A percentile compares a stretch with the other conserved stretches of the same genome.
Evolutionary conservation across 2,113 vertebrate species (phyloP).

Genomic region (Ptilonorhynchus violaceus): DNA sequence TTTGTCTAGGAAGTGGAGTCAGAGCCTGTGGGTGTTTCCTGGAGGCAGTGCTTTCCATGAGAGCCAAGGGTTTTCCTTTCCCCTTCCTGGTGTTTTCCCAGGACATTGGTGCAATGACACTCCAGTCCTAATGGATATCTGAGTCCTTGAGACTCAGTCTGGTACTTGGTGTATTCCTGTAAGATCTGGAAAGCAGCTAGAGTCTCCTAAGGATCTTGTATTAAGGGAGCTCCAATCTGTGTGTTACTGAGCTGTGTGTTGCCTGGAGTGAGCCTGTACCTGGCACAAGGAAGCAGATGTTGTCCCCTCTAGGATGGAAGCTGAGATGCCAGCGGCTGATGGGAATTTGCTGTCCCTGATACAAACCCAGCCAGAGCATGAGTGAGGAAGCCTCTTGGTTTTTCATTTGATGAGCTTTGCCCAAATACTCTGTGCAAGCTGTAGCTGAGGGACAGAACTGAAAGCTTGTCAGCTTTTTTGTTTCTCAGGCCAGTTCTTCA

Average conservation of each 20-base stretch:
- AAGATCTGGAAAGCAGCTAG: not conserved
- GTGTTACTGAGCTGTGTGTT: fast-evolving
- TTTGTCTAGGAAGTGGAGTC: not conserved
- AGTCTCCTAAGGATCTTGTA: not conserved
- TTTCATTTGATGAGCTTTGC: not conserved
- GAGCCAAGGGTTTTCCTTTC: not conserved
- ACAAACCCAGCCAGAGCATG: not conserved
- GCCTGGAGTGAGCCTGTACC: fast-evolving
- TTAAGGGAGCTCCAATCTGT: not conserved
- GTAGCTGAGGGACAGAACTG: not conserved
- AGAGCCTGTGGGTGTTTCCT: not conserved
- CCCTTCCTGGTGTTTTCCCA: not conserved
- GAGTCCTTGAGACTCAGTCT: not conserved
- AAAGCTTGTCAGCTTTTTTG: not conserved
- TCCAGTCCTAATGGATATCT: not conserved
- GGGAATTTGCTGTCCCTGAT: not conserved
- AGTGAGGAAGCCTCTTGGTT: not conserved
- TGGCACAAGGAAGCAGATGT: not conserved
- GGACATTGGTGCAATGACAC: not conserved
- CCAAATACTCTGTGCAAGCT: not conserved
- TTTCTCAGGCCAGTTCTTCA: not conserved
- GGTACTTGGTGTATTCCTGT: not conserved
- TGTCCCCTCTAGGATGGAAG: not conserved
- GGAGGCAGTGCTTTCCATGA: not conserved
- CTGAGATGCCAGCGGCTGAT: not conserved